phyloP scores from a whole-genome alignment of 2,113 vertebrate species.

The Grallaria varia region DNA sequence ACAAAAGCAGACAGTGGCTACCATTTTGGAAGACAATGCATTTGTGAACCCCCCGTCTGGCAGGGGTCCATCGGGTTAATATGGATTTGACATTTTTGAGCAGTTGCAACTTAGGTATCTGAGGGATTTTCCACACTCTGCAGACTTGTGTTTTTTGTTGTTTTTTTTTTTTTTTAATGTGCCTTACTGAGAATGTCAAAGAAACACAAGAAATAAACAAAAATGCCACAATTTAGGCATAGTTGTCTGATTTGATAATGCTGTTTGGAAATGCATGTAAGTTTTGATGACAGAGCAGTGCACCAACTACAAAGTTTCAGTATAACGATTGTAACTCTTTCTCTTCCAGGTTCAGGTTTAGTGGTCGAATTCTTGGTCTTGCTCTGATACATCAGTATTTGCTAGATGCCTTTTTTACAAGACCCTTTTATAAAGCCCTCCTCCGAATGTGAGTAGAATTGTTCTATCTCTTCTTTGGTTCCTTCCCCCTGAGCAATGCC shows the following conservation, averaged over 20 bases:
- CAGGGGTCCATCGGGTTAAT: neutral
- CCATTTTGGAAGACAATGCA: neutral
- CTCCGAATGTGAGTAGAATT: constrained; percentile 90
- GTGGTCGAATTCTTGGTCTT: constrained; percentile 94
- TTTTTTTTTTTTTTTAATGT: neutral
- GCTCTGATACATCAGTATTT: constrained; percentile 98
- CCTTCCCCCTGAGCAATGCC: neutral
- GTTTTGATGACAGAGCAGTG: constrained; percentile 7
- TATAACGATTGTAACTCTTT: neutral
- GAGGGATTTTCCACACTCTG: constrained; percentile 7
- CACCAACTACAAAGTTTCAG: neutral
- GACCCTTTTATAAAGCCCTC: constrained; percentile 98
- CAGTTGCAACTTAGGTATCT: neutral
- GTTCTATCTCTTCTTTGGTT: neutral
- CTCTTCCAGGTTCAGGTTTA: constrained; percentile 92
- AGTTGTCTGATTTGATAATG: constrained; percentile 23
- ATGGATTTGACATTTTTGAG: neutral
- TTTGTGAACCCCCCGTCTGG: neutral
- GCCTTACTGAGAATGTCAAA: neutral
- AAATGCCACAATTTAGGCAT: neutral
- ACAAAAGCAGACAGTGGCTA: neutral
- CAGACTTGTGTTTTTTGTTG: neutral
- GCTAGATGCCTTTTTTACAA: constrained; percentile 96
- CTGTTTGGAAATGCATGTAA: neutral
- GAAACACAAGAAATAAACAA: neutral